These are phyloP conservation scores for Frankliniella intonsa DNA, from an alignment of 2,888 invertebrate species.

Conservation along the genomic window DNA sequence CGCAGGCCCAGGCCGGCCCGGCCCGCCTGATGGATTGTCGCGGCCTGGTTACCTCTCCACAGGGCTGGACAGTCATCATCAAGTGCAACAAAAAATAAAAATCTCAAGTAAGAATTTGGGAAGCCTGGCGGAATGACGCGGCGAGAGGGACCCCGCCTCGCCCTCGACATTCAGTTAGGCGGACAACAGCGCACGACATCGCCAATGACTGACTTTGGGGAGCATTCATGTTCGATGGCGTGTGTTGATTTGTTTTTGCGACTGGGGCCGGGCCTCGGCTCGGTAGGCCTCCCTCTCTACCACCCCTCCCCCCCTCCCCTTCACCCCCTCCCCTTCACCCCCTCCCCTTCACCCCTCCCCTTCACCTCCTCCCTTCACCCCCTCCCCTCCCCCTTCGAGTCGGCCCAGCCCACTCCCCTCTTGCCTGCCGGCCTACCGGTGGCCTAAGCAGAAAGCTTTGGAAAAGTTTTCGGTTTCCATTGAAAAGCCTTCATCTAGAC, in stretches of 20 bases:
- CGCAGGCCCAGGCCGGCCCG: not conserved
- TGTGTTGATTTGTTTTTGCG: slow-evolving; percentile 13
- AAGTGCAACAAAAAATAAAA: not conserved
- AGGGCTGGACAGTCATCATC: not conserved
- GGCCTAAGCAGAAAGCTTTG: too few species aligned
- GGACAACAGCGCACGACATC: not conserved
- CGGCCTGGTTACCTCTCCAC: not conserved
- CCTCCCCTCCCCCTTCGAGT: too few species aligned
- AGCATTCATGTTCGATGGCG: slow-evolving; percentile 23
- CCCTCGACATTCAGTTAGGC: slow-evolving; percentile 17
- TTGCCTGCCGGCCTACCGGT: too few species aligned
- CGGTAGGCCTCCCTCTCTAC: not conserved
- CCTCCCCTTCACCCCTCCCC: too few species aligned
- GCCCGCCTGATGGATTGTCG: not conserved
- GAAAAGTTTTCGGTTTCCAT: not conserved
- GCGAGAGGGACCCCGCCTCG: too few species aligned
- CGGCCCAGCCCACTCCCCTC: too few species aligned
- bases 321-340: too few species aligned
- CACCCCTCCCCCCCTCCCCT: not conserved
- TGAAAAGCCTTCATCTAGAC: not conserved
- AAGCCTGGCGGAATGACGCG: not conserved
- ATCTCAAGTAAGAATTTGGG: not conserved
- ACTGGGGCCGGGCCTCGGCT: not conserved
- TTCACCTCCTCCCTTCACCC: too few species aligned
- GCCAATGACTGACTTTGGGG: slow-evolving; percentile 18